These are phyloP conservation scores for Pseudochirops corinnae DNA, from an alignment of 2,797 vertebrate species.

Conservation along the genomic window DNA sequence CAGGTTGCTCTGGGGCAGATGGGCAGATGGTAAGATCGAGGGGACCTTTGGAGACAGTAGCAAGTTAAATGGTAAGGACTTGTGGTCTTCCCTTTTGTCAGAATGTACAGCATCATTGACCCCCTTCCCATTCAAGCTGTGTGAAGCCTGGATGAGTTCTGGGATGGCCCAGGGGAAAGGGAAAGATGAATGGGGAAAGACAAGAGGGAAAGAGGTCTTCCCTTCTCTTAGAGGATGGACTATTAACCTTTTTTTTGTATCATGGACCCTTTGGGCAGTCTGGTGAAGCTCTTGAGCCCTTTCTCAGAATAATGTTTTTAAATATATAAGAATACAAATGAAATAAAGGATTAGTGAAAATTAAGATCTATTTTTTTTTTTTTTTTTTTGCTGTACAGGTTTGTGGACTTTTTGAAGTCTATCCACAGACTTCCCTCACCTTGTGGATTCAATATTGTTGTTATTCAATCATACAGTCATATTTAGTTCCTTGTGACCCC, in stretches of 20 bases:
- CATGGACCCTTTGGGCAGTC: not conserved
- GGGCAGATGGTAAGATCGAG: not conserved
- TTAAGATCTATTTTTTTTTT: not conserved
- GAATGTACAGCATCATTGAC: not conserved
- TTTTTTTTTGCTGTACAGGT: not conserved
- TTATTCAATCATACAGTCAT: not conserved
- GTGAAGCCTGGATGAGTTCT: not conserved
- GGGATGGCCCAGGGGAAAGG: not conserved
- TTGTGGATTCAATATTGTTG: not conserved
- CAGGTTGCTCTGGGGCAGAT: not conserved
- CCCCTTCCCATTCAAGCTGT: not conserved
- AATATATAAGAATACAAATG: not conserved
- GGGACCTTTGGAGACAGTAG: not conserved
- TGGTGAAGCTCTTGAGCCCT: not conserved
- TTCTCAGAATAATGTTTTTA: not conserved
- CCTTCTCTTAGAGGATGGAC: not conserved
- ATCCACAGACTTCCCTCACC: not conserved
- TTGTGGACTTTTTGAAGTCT: not conserved
- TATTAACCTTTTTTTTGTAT: not conserved
- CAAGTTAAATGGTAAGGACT: not conserved
- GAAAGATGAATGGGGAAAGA: not conserved
- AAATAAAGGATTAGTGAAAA: not conserved
- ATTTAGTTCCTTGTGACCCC: not conserved
- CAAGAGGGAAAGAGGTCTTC: not conserved
- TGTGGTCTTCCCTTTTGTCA: not conserved